A percentile compares a stretch with the other conserved stretches of the same genome.
These are phyloP conservation scores for Procambarus virginalis DNA, from an alignment of 1,140 invertebrate genomes.

Conservation along the genomic window DNA sequence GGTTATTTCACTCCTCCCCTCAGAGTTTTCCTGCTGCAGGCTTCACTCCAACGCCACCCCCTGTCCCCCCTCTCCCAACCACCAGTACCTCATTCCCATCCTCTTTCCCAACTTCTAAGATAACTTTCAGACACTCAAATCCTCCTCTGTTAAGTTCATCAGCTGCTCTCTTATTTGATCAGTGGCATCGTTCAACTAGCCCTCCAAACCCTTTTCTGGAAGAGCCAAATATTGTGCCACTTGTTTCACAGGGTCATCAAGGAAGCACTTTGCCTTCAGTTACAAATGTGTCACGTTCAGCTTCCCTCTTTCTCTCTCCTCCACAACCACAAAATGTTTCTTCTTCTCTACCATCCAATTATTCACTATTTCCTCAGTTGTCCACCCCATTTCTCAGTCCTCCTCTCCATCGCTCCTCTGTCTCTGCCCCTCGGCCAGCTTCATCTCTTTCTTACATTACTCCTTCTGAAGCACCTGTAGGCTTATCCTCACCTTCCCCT, in stretches of 20 bases:
- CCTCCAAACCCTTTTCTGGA: conserved; percentile 21
- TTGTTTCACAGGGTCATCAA: neutral
- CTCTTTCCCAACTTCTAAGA: conserved; percentile 70
- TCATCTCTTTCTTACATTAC: conserved; percentile 36
- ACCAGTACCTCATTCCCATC: conserved; percentile 61
- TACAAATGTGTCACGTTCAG: neutral
- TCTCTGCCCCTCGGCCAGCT: conserved; percentile 34
- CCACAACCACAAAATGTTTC: conserved; percentile 3
- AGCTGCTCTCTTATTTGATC: neutral
- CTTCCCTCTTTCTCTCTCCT: conserved; percentile 19
- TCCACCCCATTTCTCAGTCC: neutral
- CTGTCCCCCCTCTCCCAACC: conserved; percentile 69
- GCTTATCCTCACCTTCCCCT: conserved; percentile 18
- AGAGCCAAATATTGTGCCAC: neutral
- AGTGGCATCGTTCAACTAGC: neutral
- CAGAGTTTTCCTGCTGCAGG: conserved; percentile 52
- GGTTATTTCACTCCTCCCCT: conserved; percentile 22
- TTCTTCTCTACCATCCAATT: conserved; percentile 18
- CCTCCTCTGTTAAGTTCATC: conserved; percentile 33
- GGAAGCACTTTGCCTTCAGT: neutral
- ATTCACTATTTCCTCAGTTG: conserved; percentile 1
- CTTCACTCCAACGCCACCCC: conserved; percentile 41
- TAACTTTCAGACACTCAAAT: conserved; percentile 40
- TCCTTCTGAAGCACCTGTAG: neutral
- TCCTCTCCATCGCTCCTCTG: conserved; percentile 71